Evolutionary conservation across 2,797 vertebrate genomes (phyloP).

Genomic region (Acrossocheilus fasciatus): DNA sequence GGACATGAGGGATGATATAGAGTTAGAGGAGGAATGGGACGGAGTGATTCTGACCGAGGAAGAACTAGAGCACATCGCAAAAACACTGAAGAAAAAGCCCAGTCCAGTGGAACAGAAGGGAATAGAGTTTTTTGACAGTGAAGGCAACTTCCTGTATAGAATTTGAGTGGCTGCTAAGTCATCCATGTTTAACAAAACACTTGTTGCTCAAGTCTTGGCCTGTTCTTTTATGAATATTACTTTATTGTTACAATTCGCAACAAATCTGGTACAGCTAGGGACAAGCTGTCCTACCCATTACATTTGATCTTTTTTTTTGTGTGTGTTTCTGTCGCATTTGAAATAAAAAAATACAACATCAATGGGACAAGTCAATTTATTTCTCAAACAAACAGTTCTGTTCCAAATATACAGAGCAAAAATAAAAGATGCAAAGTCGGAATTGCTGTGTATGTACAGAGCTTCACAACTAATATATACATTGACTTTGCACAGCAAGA

Average conservation of each 20-base stretch:
- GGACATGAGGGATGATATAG: conserved; percentile 33
- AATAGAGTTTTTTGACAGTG: conserved; percentile 83
- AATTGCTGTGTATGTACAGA: conserved; percentile 77
- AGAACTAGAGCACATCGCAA: conserved; percentile 69
- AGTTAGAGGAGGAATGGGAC: conserved; percentile 68
- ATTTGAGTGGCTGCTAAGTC: conserved; percentile 68
- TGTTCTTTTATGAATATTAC: background rate
- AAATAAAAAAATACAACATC: conserved; percentile 8
- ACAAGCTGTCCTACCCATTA: background rate
- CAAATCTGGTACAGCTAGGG: background rate
- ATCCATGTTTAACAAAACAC: background rate
- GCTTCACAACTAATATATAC: conserved; percentile 70
- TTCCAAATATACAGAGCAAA: conserved; percentile 78
- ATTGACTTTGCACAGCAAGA: conserved; percentile 69
- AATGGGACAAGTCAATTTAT: conserved; percentile 77
- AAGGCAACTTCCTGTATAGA: conserved; percentile 86
- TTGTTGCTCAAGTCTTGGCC: background rate
- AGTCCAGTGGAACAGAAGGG: conserved; percentile 75
- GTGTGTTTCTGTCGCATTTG: background rate
- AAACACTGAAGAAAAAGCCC: conserved; percentile 61
- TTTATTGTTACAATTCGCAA: background rate
- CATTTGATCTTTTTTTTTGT: background rate
- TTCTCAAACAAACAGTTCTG: conserved; percentile 70
- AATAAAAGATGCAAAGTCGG: conserved; percentile 73
- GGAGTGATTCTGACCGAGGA: conserved; percentile 66